Conservation (phyloP, 2,797 vertebrate genomes). For the Gymnodraco acuticeps region DNA sequence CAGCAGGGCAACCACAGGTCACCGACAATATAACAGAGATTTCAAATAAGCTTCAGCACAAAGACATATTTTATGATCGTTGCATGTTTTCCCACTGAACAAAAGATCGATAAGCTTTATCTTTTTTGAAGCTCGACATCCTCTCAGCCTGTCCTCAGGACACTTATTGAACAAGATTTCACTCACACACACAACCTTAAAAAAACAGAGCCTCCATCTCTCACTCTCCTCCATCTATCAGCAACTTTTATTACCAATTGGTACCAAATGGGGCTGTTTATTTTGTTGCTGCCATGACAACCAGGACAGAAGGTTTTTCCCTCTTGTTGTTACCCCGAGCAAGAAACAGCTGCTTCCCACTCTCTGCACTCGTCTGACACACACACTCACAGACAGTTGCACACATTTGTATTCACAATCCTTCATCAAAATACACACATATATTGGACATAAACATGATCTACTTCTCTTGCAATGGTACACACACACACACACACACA, state of each 20-base stretch:
- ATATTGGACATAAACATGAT: conserved; percentile 31
- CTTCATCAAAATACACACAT: conserved; percentile 14
- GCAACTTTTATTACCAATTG: conserved; percentile 65
- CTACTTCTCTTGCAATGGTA: conserved; percentile 31
- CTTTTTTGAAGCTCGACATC: conserved; percentile 1
- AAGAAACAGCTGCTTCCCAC: conserved; percentile 71
- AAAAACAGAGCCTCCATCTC: conserved; percentile 24
- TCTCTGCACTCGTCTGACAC: conserved; percentile 40
- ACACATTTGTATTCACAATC: conserved; percentile 10
- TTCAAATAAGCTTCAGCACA: conserved; percentile 38
- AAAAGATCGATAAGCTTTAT: conserved; percentile 15
- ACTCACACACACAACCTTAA: background rate
- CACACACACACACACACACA: background rate
- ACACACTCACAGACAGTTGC: conserved; percentile 8
- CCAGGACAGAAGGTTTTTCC: conserved; percentile 65
- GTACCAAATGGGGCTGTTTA: conserved; percentile 73
- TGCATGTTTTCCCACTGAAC: conserved; percentile 21
- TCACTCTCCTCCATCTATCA: conserved; percentile 59
- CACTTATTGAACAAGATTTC: background rate
- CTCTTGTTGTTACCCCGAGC: conserved; percentile 49
- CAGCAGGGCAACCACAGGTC: conserved; percentile 32
- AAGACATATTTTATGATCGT: conserved; percentile 9
- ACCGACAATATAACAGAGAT: conserved; percentile 30
- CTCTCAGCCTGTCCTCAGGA: conserved; percentile 2
- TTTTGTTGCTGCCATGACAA: conserved; percentile 73